Conservation (phyloP, 2,797 vertebrate genomes). For the Leptoclinus maculatus region DNA sequence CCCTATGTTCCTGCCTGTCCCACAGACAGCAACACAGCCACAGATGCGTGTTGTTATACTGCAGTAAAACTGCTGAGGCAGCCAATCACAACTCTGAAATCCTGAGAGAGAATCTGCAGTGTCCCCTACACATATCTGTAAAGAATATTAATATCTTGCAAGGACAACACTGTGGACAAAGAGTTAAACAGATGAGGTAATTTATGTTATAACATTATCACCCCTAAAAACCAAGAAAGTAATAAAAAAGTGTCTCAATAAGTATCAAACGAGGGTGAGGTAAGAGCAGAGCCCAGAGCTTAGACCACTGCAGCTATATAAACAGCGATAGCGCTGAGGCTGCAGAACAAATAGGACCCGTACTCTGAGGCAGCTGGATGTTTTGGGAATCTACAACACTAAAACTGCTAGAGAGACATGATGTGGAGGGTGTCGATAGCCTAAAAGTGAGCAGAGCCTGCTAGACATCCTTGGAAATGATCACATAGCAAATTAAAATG, state of each 20-base stretch:
- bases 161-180: constrained; percentile 8
- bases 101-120: constrained; percentile 65
- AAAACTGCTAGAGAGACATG: constrained; percentile 33
- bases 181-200: neutral
- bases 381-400: constrained; percentile 26
- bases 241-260: constrained; percentile 9
- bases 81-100: constrained; percentile 41
- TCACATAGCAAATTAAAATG: constrained; percentile 5
- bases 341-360: constrained; percentile 51
- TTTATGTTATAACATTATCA: constrained; percentile 1
- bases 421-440: neutral
- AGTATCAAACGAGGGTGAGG: constrained; percentile 19
- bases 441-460: neutral
- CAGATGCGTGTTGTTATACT: constrained; percentile 27
- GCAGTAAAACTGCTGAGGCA: constrained; percentile 66
- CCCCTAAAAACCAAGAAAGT: constrained; percentile 5
- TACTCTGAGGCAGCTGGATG: constrained; percentile 30
- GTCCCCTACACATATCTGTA: constrained; percentile 27
- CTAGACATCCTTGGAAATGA: neutral
- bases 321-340: constrained; percentile 57
- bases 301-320: constrained; percentile 56
- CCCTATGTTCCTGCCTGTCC: neutral
- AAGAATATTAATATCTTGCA: constrained; percentile 30
- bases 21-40: constrained; percentile 31
- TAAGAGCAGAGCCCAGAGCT: constrained; percentile 25